Evolutionary conservation across 2,797 vertebrate genomes (phyloP), one percentile per base, ranked within the genome.

Genomic region (Cynopterus sphinx): DNA sequence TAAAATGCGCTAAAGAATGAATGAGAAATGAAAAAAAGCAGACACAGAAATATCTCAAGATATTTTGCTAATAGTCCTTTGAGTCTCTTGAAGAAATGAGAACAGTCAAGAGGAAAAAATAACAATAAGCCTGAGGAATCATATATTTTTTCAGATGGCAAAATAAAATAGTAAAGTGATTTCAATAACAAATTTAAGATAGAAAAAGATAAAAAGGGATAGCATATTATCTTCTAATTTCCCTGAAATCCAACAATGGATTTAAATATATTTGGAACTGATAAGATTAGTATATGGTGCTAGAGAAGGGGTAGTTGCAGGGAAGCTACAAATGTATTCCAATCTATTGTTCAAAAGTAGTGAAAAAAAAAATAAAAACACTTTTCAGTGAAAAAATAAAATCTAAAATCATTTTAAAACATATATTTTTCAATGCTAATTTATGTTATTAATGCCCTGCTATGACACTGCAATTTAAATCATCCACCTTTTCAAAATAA

Each of bases 331-430:
- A 65, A 93, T 12, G 22, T 85, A 74, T 77, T 77, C 43, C 41
- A 94, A 95, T 74, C 78, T 74, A 93, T 1, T 91, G 59, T 51
- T 79, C 28, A 65, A 74, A 95, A 95, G 6, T 39, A 75, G 87
- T 61, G 31, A 85, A 89, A 36, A 73, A 93, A 94, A 94, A 51
- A 21, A 68, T 93, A 55, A 24, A 68, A 85, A 87, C 36, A 51
- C 49, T 67, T 95, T 91, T 70, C 13, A 78, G 19, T 74, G 9
- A 88, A 59, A 89, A 96, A 81, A 84, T 49, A 59, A 92, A 87
- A 49, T 71, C n/a, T 70, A 83, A 92, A 90, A 91, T 59, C 9
- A 90, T 39, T 68, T 91, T 26, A 73, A 97, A 84, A 93, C n/a
- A 4, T 19, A 9, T 43, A 65, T 41, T 90, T 92, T 94, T 86